Conservation (phyloP, 2,113 vertebrate species). For the Cynocephalus volans region DNA sequence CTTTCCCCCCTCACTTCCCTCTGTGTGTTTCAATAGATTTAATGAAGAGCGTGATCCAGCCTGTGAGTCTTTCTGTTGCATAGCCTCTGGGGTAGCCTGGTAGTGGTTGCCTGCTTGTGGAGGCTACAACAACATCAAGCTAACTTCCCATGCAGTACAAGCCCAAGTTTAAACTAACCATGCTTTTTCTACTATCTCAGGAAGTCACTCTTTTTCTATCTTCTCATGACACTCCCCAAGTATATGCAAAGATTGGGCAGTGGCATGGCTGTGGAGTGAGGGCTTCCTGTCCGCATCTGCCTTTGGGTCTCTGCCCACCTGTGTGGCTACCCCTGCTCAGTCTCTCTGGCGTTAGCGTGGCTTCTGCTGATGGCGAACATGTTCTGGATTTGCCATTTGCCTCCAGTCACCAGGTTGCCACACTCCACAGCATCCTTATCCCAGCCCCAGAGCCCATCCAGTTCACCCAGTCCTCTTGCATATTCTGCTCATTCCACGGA, state of each 20-base stretch:
- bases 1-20: not conserved
- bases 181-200: not conserved
- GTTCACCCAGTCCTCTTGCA: not conserved
- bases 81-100: not conserved
- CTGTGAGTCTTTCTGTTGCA: not conserved
- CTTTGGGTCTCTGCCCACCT: not conserved
- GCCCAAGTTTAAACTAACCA: not conserved
- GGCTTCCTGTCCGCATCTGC: too few species aligned
- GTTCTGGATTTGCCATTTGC: not conserved
- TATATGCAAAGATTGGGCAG: not conserved
- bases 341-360: not conserved
- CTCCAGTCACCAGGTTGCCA: not conserved
- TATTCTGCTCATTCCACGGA: not conserved
- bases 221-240: not conserved
- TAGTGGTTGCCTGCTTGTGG: not conserved
- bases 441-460: not conserved
- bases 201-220: not conserved
- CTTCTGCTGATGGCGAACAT: not conserved
- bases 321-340: not conserved
- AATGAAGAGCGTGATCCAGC: not conserved
- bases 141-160: not conserved
- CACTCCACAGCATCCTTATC: not conserved
- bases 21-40: not conserved
- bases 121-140: not conserved
- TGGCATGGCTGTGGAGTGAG: not conserved